Conservation (phyloP, 2,113 vertebrate species). For the Sorex araneus region DNA sequence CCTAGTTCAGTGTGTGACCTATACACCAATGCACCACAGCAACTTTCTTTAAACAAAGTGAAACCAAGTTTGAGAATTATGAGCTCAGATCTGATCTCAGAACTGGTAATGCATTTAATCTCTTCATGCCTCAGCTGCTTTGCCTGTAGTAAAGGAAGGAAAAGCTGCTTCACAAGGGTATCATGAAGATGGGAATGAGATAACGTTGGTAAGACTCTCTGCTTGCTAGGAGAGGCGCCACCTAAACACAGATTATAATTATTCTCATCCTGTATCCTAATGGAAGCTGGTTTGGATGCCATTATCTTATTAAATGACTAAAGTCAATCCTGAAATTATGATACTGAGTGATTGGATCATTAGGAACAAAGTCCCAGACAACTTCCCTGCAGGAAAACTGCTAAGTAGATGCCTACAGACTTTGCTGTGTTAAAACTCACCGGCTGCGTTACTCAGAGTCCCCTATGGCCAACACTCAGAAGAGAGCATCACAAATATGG, state of each 20-base stretch:
- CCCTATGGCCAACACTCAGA: neutral
- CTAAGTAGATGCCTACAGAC: slow-evolving; percentile 23
- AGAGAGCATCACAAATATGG: neutral
- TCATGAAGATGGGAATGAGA: slow-evolving; percentile 72
- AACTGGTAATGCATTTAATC: slow-evolving; percentile 23
- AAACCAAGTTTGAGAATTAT: slow-evolving; percentile 18
- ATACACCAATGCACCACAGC: neutral
- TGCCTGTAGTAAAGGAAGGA: slow-evolving; percentile 35
- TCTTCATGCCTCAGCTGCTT: slow-evolving; percentile 36
- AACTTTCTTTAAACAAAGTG: slow-evolving; percentile 34
- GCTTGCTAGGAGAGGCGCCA: slow-evolving; percentile 68
- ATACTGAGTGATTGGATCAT: slow-evolving; percentile 15
- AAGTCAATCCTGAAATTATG: slow-evolving; percentile 69
- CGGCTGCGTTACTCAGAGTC: neutral
- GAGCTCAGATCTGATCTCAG: slow-evolving; percentile 49
- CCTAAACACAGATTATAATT: slow-evolving; percentile 71
- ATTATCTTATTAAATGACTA: slow-evolving; percentile 80
- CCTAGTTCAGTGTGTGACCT: neutral
- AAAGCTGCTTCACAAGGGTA: slow-evolving; percentile 62
- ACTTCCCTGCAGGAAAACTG: slow-evolving; percentile 16
- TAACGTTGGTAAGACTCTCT: slow-evolving; percentile 61
- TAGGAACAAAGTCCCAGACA: slow-evolving; percentile 48
- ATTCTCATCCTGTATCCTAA: slow-evolving; percentile 64
- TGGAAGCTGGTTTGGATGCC: slow-evolving; percentile 59
- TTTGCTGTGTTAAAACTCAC: neutral